Evolutionary conservation across 2,888 invertebrate species (phyloP), one percentile per base, ranked within the genome.

Genomic region (Agrochola macilenta): DNA sequence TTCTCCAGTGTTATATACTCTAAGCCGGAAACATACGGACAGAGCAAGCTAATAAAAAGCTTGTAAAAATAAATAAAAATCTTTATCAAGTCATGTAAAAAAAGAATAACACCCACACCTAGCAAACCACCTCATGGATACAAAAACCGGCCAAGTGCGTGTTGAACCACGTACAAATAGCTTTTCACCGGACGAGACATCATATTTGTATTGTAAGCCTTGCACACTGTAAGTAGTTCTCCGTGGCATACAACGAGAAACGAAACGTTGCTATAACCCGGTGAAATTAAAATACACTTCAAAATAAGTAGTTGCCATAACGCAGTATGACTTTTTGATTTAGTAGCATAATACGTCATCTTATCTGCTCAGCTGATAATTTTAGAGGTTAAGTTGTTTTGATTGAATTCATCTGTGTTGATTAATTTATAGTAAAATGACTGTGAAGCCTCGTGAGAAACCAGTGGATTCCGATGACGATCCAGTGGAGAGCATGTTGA

Each of bases 401-500:
- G 39, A 61, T 46, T 54, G 17, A 14, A 43, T 20, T 46, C 12
- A 20, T 20, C 23, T 26, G 54, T 66, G 52, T 35, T 39, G 8
- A 57, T 39, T n/a, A n/a, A 26, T 49, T 26, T 23, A 39, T 4
- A 23, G 4, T 8, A 92, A 88, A 89, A 96, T 96, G 96, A 96
- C 96, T 20, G 89, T 96, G 14, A 95, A 94, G 90, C 94, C 95
- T 7, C 91, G 91, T 58, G 94, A 93, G 70, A 94, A 90, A 80
- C 74, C 89, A 2, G 82, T 84, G 4, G 95, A 97, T 69, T 97
- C 97, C 87, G 97, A 97, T 60, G 97, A 98, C 68, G 99, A 99
- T 95, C 99, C 98, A 0, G 98, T 99, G 0, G 99, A 99, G 90
- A 97, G 97, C 81, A 99, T 99, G 98, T 94, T 99, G 23, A 98